phyloP scores from a whole-genome alignment of 2,888 invertebrate genomes.

The Drosophila buzzatii region DNA sequence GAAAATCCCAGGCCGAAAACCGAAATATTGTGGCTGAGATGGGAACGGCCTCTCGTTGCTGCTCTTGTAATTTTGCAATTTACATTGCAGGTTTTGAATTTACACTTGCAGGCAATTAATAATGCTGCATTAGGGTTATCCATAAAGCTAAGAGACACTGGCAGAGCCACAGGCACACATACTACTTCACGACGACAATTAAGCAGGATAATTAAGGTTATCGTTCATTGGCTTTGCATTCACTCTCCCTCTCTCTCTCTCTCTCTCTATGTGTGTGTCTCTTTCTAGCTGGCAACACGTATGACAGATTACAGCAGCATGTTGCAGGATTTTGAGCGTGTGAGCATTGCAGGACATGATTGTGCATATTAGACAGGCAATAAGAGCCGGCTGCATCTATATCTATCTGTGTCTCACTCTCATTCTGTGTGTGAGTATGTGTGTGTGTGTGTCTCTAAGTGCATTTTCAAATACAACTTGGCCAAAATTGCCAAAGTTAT shows the following conservation, averaged over 20 bases:
- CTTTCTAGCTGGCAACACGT: slow-evolving; percentile 30
- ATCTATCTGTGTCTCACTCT: not conserved
- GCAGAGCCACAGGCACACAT: slow-evolving; percentile 2
- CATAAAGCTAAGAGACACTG: slow-evolving; percentile 49
- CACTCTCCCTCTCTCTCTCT: not conserved
- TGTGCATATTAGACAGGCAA: slow-evolving; percentile 57
- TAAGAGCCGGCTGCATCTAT: slow-evolving; percentile 28
- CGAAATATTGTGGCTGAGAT: not conserved
- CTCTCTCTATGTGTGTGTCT: not conserved
- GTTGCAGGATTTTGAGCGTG: slow-evolving; percentile 12
- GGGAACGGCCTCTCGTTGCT: not conserved
- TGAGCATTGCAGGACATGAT: slow-evolving; percentile 45
- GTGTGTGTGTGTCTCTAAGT: slow-evolving; percentile 47
- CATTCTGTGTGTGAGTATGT: not conserved
- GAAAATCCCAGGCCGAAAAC: slow-evolving; percentile 25
- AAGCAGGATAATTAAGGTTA: slow-evolving; percentile 84
- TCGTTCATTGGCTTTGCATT: slow-evolving; percentile 78
- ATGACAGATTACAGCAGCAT: slow-evolving; percentile 68
- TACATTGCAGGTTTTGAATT: slow-evolving; percentile 75
- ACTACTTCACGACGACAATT: slow-evolving; percentile 66
- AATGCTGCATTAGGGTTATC: slow-evolving; percentile 82
- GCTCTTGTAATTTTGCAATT: slow-evolving; percentile 76
- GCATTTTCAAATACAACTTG: slow-evolving; percentile 68
- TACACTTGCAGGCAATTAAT: slow-evolving; percentile 84
- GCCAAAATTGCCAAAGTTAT: slow-evolving; percentile 39